A percentile compares a stretch with the other conserved stretches of the same genome.
These are phyloP conservation scores for Mustelus asterias DNA, from an alignment of 2,113 vertebrate species.

Conservation along the genomic window DNA sequence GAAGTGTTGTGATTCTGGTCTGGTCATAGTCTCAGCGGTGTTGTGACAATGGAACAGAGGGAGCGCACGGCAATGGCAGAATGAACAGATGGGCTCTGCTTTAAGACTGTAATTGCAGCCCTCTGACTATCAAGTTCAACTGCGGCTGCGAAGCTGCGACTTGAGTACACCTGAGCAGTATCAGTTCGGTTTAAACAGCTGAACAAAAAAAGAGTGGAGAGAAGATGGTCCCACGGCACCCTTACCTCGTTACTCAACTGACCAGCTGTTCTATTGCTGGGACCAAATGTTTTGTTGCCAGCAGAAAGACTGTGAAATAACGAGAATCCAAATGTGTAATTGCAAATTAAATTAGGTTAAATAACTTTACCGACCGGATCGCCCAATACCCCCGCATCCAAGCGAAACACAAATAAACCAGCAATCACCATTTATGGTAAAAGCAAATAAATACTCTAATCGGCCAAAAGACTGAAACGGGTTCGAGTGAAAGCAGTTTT, in stretches of 20 bases:
- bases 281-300: not conserved
- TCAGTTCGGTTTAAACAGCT: not conserved
- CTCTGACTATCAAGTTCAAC: not conserved
- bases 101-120: slow-evolving; percentile 7
- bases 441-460: not conserved
- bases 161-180: not conserved
- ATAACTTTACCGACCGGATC: not conserved
- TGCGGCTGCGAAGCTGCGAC: not conserved
- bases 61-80: not conserved
- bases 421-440: not conserved
- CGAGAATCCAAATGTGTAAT: not conserved
- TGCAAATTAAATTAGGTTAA: not conserved
- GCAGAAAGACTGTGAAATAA: not conserved
- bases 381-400: not conserved
- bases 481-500: not conserved
- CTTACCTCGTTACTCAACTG: not conserved
- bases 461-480: not conserved
- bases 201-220: not conserved
- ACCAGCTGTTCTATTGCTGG: not conserved
- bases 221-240: not conserved
- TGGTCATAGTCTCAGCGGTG: not conserved
- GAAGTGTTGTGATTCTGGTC: not conserved
- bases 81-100: slow-evolving; percentile 25
- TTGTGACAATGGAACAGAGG: not conserved
- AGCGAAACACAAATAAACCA: not conserved